phyloP scores from a whole-genome alignment of 2,888 invertebrate genomes.

The Ypsolopha scabrella region DNA sequence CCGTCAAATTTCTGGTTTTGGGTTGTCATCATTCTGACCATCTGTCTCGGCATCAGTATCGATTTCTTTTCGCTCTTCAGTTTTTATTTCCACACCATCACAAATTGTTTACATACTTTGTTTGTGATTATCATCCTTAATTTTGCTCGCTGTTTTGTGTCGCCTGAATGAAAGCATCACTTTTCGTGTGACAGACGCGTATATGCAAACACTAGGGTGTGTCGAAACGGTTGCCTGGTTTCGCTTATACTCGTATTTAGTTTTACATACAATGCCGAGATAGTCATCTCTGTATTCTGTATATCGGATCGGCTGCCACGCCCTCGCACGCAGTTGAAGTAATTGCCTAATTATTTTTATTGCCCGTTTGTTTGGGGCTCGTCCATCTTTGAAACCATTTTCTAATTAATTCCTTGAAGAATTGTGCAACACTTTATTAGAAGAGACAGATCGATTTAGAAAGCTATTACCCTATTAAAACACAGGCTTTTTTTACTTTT shows the following conservation, averaged over 20 bases:
- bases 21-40: no score
- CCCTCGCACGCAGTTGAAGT: constrained; percentile 45
- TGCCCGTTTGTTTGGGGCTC: constrained; percentile 51
- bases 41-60: no score
- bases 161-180: no score
- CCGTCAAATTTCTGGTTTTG: no score
- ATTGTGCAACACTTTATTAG: constrained; percentile 9
- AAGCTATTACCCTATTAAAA: not conserved
- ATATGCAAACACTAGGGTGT: constrained; percentile 1
- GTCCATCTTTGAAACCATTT: constrained; percentile 41
- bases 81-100: no score
- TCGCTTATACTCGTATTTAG: constrained; percentile 10
- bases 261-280: constrained; percentile 26
- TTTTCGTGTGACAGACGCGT: no score
- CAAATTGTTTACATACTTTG: no score
- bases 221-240: constrained; percentile 15
- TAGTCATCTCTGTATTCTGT: constrained; percentile 14
- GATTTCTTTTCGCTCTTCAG: no score
- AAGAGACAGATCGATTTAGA: constrained; percentile 4
- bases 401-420: constrained; percentile 30
- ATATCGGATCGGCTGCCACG: constrained; percentile 33
- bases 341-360: constrained; percentile 67
- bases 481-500: no score
- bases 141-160: no score
- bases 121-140: no score